Percentiles rank a stretch among this genome's conserved stretches.
phyloP scores from a whole-genome alignment of 1,140 invertebrate species.

The Charaxes varanes region DNA sequence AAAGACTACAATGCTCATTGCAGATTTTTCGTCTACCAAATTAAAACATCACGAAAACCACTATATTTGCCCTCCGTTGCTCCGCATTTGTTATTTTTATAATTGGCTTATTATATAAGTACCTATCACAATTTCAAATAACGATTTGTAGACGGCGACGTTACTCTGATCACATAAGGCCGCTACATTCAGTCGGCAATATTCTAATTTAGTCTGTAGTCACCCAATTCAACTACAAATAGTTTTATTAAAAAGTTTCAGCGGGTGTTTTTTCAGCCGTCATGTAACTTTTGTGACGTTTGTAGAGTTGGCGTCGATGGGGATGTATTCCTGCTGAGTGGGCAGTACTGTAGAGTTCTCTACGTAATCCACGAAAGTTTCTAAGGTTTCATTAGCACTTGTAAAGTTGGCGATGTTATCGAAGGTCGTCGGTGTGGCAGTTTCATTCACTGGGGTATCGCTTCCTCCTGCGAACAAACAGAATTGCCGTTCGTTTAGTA shows the following conservation, averaged over 20 bases:
- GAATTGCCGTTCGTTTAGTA: not conserved
- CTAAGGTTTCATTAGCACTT: constrained; percentile 13
- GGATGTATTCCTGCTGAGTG: constrained; percentile 8
- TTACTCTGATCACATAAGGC: constrained; percentile 20
- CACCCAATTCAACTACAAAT: constrained; percentile 9
- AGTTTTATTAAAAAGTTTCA: constrained; percentile 13
- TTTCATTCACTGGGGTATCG: constrained; percentile 56
- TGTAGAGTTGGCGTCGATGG: constrained; percentile 11
- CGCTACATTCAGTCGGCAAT: constrained; percentile 7
- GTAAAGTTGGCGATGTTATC: constrained; percentile 22
- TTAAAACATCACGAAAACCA: too few species aligned
- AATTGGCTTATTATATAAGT: too few species aligned
- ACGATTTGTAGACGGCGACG: constrained; percentile 17
- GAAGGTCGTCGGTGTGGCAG: constrained; percentile 21
- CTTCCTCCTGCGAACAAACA: constrained; percentile 55
- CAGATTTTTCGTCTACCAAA: too few species aligned
- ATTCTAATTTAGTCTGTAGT: constrained; percentile 2
- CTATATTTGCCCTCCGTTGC: too few species aligned
- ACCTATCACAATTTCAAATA: too few species aligned
- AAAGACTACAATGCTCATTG: too few species aligned
- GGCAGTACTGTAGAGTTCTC: constrained; percentile 12
- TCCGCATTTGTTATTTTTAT: too few species aligned
- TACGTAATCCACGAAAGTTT: constrained; percentile 2
- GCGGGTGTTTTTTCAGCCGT: constrained; percentile 7
- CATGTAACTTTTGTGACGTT: constrained; percentile 37